Base-by-base conservation (phyloP, 2,113 vertebrate genomes). In the Pipra filicauda region DNA sequence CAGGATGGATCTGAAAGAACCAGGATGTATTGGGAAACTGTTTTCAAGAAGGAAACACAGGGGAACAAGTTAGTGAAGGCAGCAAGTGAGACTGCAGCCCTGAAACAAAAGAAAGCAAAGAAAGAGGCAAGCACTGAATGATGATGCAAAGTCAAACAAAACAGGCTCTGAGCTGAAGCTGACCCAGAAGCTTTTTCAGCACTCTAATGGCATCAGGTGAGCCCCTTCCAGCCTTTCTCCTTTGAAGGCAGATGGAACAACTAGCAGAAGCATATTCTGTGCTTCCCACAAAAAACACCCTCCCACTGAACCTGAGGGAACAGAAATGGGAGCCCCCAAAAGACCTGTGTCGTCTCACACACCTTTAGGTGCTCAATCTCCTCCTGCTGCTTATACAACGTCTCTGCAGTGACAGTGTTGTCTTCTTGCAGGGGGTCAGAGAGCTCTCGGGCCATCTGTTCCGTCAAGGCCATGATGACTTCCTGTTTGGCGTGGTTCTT, bases 401-500 rank as follows among this genome's bases (percentile, higher is more conserved):
- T 97, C 44, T 96, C 96, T 48, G 94, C 87, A 39, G 97, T 73
- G 27, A 94, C 59, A 58, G 35, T 10, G 12, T 96, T 70, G 5
- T 91, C 72, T 59, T 94, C 17, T 1, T 90, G 69, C 8, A 52
- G 43, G 4, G 75, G 82, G 17, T 97, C 97, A 8, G 87, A 93
- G 71, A 97, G 70, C 41, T 96, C 97, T 73, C 49, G 85, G 3
- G 97, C 96, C 96, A 99, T 85, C 90, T 99, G 98, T 87, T 99
- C 98, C 0, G 98, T 98, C 73, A 99, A 98, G 92, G 98, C 98
- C 58, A 98, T 89, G 94, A 99, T 98, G 93, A 99, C 98, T 97
- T 99, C 97, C 93, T 99, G 98, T 96, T 99, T 99, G 93, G 99
- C 98, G 0, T 98, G 94, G 96, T 99, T 99, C 96, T 99, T 99